Percentiles rank a stretch among this genome's conserved stretches.
These are phyloP conservation scores for Habropoda laboriosa DNA, from an alignment of 1,140 invertebrate species.

Conservation along the genomic window DNA sequence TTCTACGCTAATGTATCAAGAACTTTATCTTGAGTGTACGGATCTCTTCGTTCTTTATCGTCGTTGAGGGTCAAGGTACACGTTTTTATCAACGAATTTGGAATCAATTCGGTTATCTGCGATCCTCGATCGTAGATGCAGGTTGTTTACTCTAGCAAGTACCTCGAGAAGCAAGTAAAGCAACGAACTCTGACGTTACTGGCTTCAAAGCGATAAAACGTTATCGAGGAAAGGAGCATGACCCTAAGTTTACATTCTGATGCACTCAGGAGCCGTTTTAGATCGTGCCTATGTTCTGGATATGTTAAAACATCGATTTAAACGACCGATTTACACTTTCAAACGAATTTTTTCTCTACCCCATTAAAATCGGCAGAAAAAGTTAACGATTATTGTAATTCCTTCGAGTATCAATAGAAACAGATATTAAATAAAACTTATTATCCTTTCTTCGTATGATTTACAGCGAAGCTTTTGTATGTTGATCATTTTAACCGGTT, in stretches of 20 bases:
- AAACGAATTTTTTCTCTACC: neutral
- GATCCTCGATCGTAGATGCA: slow-evolving; percentile 2
- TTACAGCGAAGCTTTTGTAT: no score
- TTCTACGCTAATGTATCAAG: neutral
- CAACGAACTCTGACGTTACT: neutral
- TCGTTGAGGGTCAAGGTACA: slow-evolving; percentile 35
- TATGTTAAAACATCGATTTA: neutral
- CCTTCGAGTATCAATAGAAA: no score
- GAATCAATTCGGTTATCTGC: slow-evolving; percentile 30
- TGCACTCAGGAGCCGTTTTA: neutral
- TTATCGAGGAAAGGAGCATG: slow-evolving; percentile 15
- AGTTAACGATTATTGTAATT: no score
- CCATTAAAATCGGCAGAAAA: no score
- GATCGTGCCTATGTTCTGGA: neutral
- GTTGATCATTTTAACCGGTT: no score
- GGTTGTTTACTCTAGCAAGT: neutral
- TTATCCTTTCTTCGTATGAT: no score
- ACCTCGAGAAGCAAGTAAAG: neutral
- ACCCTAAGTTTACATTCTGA: neutral
- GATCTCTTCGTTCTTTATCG: neutral
- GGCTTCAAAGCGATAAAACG: neutral
- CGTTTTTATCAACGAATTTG: slow-evolving; percentile 1
- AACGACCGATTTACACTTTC: neutral
- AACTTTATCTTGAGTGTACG: slow-evolving; percentile 22
- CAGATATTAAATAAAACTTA: no score